phyloP scores from a whole-genome alignment of 2,113 vertebrate species.

The Halichoeres trimaculatus region DNA sequence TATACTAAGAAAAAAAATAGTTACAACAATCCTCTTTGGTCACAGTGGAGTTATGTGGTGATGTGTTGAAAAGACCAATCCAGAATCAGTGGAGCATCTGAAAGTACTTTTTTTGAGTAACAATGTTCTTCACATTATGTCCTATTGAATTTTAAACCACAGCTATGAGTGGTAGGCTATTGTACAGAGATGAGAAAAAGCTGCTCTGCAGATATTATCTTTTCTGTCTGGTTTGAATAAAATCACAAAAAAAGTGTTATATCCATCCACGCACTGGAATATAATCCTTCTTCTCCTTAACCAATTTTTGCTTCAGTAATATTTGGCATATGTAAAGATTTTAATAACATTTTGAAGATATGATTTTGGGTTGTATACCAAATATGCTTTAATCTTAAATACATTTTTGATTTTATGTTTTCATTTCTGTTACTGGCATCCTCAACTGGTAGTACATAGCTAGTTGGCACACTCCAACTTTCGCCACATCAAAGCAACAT shows the following conservation, averaged over 20 bases:
- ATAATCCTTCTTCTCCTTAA: no score
- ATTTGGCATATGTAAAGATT: no score
- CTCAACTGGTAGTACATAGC: no score
- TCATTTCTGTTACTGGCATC: no score
- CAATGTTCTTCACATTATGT: neutral
- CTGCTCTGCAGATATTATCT: neutral
- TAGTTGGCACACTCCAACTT: no score
- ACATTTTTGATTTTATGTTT: no score
- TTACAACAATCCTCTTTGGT: neutral
- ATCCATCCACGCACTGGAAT: neutral
- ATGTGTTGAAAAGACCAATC: constrained; percentile 9
- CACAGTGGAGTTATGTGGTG: neutral
- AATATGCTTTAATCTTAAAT: no score
- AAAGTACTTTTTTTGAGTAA: neutral
- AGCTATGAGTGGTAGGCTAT: neutral
- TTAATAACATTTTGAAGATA: no score
- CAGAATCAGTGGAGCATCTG: neutral
- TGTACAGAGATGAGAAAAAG: neutral
- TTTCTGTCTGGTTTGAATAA: neutral
- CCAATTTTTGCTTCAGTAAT: no score
- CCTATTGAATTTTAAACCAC: neutral
- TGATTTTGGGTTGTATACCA: no score
- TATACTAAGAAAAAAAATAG: neutral
- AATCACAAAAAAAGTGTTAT: neutral
- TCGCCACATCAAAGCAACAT: no score